Evolutionary conservation across 2,888 invertebrate genomes (phyloP).

Genomic region (Syrista parreyssii): DNA sequence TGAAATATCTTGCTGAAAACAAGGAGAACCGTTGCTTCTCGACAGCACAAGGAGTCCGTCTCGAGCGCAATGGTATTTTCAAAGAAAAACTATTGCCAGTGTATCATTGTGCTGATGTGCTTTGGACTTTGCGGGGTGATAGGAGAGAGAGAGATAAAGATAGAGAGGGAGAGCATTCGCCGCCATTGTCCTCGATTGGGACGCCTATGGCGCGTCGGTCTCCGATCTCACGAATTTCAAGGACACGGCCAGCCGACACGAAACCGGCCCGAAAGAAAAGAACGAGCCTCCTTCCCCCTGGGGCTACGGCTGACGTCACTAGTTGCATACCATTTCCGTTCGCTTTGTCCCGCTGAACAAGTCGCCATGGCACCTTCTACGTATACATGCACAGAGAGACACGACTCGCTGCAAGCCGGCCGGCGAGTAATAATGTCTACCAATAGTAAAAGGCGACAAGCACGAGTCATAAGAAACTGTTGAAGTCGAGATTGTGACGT

Average conservation of each 20-base stretch:
- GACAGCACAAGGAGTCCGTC: not conserved
- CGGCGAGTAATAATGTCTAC: not conserved
- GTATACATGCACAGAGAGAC: not conserved
- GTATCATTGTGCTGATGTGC: not conserved
- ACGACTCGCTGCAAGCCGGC: not conserved
- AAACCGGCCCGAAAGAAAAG: slow-evolving; percentile 47
- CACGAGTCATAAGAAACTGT: not conserved
- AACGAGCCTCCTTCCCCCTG: slow-evolving; percentile 3
- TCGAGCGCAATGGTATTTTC: not conserved
- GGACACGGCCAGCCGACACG: slow-evolving; percentile 53
- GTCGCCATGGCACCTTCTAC: not conserved
- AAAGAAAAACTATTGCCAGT: not conserved
- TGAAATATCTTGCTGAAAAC: not conserved
- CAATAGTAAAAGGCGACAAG: not conserved
- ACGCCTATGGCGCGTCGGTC: slow-evolving; percentile 44
- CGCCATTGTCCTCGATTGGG: slow-evolving; percentile 7
- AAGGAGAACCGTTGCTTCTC: not conserved
- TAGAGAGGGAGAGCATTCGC: not conserved
- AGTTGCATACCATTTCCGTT: slow-evolving; percentile 47
- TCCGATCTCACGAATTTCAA: slow-evolving; percentile 63
- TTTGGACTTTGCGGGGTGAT: slow-evolving; percentile 24
- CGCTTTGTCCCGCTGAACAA: slow-evolving; percentile 11
- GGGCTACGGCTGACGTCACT: slow-evolving; percentile 39
- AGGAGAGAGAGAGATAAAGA: not conserved
- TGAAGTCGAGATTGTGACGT: slow-evolving; percentile 30